These are phyloP conservation scores for Machimus rusticus DNA, from an alignment of 2,888 invertebrate genomes.

Conservation along the genomic window DNA sequence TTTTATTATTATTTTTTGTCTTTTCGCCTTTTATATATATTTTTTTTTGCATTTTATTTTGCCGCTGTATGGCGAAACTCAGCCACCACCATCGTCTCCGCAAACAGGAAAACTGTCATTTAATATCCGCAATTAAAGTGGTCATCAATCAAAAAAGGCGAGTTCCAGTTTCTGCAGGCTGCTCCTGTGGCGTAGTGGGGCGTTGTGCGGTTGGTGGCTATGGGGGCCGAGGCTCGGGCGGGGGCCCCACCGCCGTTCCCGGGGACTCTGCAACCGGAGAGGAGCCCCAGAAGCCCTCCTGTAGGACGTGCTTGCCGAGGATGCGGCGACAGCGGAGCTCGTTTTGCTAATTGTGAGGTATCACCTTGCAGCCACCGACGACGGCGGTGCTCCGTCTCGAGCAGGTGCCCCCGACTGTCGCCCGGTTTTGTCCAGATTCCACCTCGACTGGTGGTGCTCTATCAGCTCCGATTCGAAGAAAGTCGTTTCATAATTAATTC, in stretches of 20 bases:
- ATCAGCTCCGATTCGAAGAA: neutral
- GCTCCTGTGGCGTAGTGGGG: neutral
- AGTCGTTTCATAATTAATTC: conserved; percentile 24
- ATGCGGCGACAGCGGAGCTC: neutral
- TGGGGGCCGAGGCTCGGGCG: too few species aligned
- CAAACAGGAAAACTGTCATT: conserved; percentile 57
- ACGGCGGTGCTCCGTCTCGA: neutral
- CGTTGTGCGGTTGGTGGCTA: neutral
- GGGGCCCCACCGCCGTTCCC: neutral
- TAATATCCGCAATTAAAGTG: conserved; percentile 64
- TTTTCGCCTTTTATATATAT: neutral
- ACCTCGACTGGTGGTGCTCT: neutral
- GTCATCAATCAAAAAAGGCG: conserved; percentile 61
- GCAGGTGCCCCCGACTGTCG: neutral
- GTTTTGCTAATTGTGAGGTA: conserved; percentile 15
- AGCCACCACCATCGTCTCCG: conserved; percentile 39
- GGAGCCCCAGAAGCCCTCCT: neutral
- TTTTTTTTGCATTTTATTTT: conserved; percentile 6
- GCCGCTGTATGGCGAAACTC: neutral
- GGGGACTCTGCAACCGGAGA: neutral
- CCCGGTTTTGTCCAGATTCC: neutral
- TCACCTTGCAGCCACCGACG: conserved; percentile 16
- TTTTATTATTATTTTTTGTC: neutral
- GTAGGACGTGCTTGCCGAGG: neutral
- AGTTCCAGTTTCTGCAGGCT: conserved; percentile 21